Percentiles rank a stretch among this genome's conserved stretches.
phyloP scores from a whole-genome alignment of 2,113 vertebrate species.

The Ailuropoda melanoleuca region DNA sequence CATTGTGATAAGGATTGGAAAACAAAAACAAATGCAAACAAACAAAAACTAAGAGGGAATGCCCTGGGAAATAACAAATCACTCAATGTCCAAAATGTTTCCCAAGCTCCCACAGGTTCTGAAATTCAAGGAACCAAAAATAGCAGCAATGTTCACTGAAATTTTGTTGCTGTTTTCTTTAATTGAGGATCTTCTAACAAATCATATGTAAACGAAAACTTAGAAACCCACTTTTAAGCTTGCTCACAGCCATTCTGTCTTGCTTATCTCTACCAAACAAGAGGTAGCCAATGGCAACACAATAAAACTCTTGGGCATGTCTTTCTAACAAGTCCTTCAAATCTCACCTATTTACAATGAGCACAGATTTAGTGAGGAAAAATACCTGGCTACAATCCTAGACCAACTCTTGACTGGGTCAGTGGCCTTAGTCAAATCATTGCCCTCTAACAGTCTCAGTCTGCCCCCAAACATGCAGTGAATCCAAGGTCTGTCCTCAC shows the following conservation, averaged over 20 bases:
- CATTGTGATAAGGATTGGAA: neutral
- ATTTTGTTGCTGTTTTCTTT: slow-evolving; percentile 35
- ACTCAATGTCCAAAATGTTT: neutral
- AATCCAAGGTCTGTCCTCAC: neutral
- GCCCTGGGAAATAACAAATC: neutral
- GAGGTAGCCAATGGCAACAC: neutral
- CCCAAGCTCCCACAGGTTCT: neutral
- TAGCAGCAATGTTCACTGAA: neutral
- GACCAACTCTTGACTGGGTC: neutral
- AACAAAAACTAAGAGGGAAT: neutral
- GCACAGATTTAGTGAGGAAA: neutral
- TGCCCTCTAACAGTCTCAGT: neutral
- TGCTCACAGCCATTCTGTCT: neutral
- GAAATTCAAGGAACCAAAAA: slow-evolving; percentile 10
- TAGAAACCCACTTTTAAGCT: slow-evolving; percentile 41
- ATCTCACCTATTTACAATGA: neutral
- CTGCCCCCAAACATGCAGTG: neutral
- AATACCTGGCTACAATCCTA: neutral
- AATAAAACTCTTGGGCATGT: slow-evolving; percentile 6
- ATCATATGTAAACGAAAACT: slow-evolving; percentile 43
- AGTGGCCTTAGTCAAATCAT: neutral
- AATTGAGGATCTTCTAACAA: slow-evolving; percentile 44
- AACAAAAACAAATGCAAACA: neutral
- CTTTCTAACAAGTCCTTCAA: slow-evolving; percentile 37
- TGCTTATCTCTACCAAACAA: slow-evolving; percentile 45